Percentiles rank a stretch among this genome's conserved stretches.
Conservation (phyloP, 2,888 invertebrate species). For the Yponomeuta evonymella region DNA sequence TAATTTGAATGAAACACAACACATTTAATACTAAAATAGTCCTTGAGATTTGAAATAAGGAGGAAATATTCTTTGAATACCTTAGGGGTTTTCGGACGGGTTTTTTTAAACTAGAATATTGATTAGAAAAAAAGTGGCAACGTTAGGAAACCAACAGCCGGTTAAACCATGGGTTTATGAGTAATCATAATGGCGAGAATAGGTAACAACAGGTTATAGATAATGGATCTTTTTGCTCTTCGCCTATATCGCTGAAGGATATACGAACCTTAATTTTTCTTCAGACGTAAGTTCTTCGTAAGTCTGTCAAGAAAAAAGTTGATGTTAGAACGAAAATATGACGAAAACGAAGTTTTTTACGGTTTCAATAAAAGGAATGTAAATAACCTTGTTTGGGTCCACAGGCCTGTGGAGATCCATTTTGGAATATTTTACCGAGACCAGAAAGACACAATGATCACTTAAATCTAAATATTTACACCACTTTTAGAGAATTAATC, state of each 20-base stretch:
- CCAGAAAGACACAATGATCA: background rate
- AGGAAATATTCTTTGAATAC: too few species aligned
- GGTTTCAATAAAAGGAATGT: conserved; percentile 1
- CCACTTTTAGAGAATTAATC: background rate
- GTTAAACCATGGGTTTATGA: too few species aligned
- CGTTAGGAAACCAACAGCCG: too few species aligned
- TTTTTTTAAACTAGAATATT: too few species aligned
- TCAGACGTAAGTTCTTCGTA: conserved; percentile 84
- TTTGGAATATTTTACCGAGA: conserved; percentile 7
- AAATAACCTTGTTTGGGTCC: conserved; percentile 63
- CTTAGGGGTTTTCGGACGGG: too few species aligned
- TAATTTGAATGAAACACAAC: too few species aligned
- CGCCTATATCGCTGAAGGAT: background rate
- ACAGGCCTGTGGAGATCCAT: conserved; percentile 71
- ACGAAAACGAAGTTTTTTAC: conserved; percentile 3
- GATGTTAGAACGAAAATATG: conserved; percentile 8
- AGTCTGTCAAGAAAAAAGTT: conserved; percentile 70
- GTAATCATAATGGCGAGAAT: too few species aligned
- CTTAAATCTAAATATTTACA: background rate
- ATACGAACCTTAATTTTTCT: conserved; percentile 82
- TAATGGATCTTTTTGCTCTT: too few species aligned
- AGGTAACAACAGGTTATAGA: too few species aligned
- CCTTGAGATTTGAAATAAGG: too few species aligned
- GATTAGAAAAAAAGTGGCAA: too few species aligned
- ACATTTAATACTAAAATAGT: too few species aligned